phyloP scores from a whole-genome alignment of 2,797 vertebrate genomes.

The Enteromius thamalakanensis region DNA sequence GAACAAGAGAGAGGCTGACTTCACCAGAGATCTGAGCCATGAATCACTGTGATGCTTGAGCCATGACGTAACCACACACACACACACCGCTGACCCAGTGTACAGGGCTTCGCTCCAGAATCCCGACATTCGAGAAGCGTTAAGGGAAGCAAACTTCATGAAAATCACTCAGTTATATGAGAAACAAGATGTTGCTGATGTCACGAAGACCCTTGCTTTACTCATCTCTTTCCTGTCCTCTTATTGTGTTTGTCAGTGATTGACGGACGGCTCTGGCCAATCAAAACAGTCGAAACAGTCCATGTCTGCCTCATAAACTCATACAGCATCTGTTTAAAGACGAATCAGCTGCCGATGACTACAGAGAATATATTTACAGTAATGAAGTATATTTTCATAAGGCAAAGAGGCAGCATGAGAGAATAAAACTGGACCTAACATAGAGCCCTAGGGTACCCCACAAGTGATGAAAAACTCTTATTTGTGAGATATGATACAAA shows the following conservation, averaged over 20 bases:
- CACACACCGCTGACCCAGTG: not conserved
- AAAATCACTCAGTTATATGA: not conserved
- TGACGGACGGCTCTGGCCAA: not conserved
- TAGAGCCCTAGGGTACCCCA: too few species aligned
- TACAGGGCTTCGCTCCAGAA: not conserved
- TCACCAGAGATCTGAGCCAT: constrained; percentile 56
- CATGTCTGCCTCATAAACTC: not conserved
- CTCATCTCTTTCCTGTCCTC: not conserved
- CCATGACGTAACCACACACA: constrained; percentile 72
- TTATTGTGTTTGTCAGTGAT: not conserved
- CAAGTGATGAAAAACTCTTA: too few species aligned
- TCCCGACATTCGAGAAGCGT: not conserved
- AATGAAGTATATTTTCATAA: not conserved
- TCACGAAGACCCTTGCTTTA: not conserved
- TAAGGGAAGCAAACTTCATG: not conserved
- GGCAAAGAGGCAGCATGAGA: too few species aligned
- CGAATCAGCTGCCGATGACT: not conserved
- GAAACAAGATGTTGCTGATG: not conserved
- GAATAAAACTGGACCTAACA: too few species aligned
- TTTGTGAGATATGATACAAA: too few species aligned
- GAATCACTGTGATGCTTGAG: constrained; percentile 69
- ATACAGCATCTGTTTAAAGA: not conserved
- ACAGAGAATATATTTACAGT: not conserved
- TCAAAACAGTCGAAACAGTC: not conserved
- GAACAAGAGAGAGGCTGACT: constrained; percentile 20